Percentiles rank a stretch among this genome's conserved stretches.
phyloP scores from a whole-genome alignment of 2,797 vertebrate species.

The Cuculus canorus region DNA sequence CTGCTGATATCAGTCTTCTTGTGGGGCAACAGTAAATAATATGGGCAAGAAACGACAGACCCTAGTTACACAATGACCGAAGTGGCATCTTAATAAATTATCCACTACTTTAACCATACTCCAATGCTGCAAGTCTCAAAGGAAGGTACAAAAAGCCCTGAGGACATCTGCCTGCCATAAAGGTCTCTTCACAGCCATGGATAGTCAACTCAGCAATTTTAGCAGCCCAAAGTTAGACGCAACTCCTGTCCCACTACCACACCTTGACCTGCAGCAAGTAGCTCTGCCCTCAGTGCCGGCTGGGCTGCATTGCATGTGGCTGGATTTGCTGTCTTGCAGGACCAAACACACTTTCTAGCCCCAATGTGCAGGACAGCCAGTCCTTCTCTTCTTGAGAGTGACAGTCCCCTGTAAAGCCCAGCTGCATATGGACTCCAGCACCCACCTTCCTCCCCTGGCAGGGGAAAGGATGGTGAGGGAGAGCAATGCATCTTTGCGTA shows the following conservation, averaged over 20 bases:
- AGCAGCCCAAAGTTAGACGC: neutral
- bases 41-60: neutral
- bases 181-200: neutral
- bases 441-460: neutral
- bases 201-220: neutral
- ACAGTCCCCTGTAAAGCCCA: neutral
- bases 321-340: neutral
- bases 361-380: neutral
- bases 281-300: neutral
- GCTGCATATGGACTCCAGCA: neutral
- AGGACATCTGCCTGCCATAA: neutral
- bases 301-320: fast-evolving
- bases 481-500: slow-evolving; percentile 78
- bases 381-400: neutral
- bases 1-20: neutral
- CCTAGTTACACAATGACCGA: neutral
- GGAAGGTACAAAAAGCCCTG: neutral
- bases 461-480: neutral
- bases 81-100: neutral
- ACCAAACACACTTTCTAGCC: neutral
- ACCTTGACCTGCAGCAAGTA: neutral
- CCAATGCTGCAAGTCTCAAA: neutral
- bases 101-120: neutral
- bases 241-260: neutral
- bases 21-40: neutral